Percentiles rank a stretch among this genome's conserved stretches.
phyloP scores from a whole-genome alignment of 2,797 vertebrate genomes.

The Enteromius thamalakanensis region DNA sequence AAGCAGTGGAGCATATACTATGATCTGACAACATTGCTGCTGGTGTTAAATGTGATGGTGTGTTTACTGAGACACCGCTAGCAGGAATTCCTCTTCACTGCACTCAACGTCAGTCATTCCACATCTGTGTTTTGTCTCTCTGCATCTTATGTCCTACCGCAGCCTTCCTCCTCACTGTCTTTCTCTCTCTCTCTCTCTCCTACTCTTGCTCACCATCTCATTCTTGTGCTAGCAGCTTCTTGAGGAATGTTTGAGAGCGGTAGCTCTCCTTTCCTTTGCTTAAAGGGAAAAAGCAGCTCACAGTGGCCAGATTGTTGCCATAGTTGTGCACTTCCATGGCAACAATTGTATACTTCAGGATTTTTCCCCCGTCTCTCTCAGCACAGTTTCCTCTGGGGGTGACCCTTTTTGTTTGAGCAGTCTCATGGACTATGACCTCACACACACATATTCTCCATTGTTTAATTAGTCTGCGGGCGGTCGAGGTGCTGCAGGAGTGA shows the following conservation, averaged over 20 bases:
- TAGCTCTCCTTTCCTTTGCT: conserved; percentile 50
- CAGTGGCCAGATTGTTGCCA: conserved; percentile 57
- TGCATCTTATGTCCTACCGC: conserved; percentile 12
- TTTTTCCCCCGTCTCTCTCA: conserved; percentile 55
- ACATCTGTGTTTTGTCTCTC: conserved; percentile 35
- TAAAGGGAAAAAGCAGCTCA: conserved; percentile 59
- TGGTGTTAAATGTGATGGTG: conserved; percentile 22
- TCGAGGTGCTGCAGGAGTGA: neutral
- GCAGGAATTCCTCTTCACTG: conserved; percentile 56
- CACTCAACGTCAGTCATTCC: conserved; percentile 42
- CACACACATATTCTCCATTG: conserved; percentile 61
- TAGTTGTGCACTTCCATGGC: conserved; percentile 63
- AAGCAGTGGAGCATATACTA: conserved; percentile 1
- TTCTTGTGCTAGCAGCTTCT: conserved; percentile 28
- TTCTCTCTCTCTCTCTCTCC: conserved; percentile 13
- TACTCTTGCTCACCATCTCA: neutral
- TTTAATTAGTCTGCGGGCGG: conserved; percentile 52
- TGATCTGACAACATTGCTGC: conserved; percentile 25
- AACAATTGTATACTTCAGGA: conserved; percentile 60
- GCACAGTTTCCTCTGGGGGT: conserved; percentile 56
- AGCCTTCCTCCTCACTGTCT: conserved; percentile 2
- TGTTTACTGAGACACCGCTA: conserved; percentile 45
- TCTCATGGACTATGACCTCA: conserved; percentile 61
- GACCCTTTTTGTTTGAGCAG: conserved; percentile 60
- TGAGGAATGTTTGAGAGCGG: conserved; percentile 47